phyloP scores from a whole-genome alignment of 2,797 vertebrate genomes.

The Sebastiscus albofasciatus region DNA sequence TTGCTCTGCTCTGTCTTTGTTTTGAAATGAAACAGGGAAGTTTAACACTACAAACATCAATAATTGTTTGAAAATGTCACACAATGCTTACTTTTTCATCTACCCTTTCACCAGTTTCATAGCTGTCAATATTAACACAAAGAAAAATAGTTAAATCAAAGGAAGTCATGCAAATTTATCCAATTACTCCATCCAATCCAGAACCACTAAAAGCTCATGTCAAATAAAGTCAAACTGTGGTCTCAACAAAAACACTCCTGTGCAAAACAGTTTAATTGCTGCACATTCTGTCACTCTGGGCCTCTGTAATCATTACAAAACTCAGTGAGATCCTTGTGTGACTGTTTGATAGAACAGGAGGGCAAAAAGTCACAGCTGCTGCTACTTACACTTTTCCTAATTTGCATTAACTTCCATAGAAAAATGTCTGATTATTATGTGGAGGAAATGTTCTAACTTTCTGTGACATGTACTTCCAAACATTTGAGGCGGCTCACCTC shows the following conservation, averaged over 20 bases:
- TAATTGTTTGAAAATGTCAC: conserved; percentile 7
- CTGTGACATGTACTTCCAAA: conserved; percentile 41
- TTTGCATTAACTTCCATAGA: conserved; percentile 40
- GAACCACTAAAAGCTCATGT: neutral
- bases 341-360: conserved; percentile 6
- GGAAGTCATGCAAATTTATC: neutral
- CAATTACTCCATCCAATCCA: neutral
- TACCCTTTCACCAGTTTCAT: neutral
- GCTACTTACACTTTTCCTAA: conserved; percentile 30
- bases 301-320: conserved; percentile 16
- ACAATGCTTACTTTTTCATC: neutral
- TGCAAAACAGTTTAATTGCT: neutral
- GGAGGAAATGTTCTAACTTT: conserved; percentile 41
- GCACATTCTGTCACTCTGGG: conserved; percentile 2
- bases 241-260: neutral
- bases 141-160: neutral
- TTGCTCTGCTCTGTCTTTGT: neutral
- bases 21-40: neutral
- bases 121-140: neutral
- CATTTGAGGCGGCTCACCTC: conserved; percentile 36
- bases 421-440: conserved; percentile 32
- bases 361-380: conserved; percentile 49
- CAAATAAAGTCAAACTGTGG: conserved; percentile 4
- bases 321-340: neutral
- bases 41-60: neutral